Conservation (phyloP, 2,797 vertebrate genomes). For the Macropus fuliginosus region DNA sequence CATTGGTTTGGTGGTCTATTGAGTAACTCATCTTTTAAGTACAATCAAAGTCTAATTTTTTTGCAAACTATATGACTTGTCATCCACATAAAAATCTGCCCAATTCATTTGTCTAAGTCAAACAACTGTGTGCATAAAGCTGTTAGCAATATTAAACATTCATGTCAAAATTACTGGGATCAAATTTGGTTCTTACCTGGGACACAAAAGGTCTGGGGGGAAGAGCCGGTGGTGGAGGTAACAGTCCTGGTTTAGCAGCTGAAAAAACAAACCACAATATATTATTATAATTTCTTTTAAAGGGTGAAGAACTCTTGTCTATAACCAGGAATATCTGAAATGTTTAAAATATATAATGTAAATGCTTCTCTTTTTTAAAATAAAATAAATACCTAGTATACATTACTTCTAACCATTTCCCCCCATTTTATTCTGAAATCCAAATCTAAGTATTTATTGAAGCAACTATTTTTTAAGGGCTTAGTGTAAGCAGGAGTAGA, state of each 20-base stretch:
- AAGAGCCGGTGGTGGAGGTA: constrained; percentile 92
- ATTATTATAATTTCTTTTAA: constrained; percentile 15
- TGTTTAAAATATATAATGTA: constrained; percentile 39
- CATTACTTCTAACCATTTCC: constrained; percentile 41
- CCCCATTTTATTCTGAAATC: constrained; percentile 22
- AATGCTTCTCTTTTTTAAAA: not conserved
- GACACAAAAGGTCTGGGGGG: constrained; percentile 92
- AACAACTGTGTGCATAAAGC: not conserved
- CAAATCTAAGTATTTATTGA: constrained; percentile 50
- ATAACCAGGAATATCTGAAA: constrained; percentile 34
- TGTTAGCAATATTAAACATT: not conserved
- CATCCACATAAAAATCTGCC: not conserved
- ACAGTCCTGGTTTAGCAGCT: constrained; percentile 91
- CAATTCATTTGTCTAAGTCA: not conserved
- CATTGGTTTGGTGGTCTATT: constrained; percentile 3
- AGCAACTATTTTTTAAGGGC: constrained; percentile 11
- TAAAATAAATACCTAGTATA: not conserved
- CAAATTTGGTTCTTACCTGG: constrained; percentile 88
- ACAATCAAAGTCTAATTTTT: constrained; percentile 5
- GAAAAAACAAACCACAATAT: constrained; percentile 61
- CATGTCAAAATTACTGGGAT: constrained; percentile 28
- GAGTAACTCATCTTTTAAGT: constrained; percentile 15
- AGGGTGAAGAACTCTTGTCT: constrained; percentile 28
- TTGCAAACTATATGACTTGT: constrained; percentile 13
- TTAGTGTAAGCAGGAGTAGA: constrained; percentile 10